These are phyloP conservation scores for Porites evermanni DNA, from an alignment of 92 coral and sea anemone genomes.

Conservation along the genomic window DNA sequence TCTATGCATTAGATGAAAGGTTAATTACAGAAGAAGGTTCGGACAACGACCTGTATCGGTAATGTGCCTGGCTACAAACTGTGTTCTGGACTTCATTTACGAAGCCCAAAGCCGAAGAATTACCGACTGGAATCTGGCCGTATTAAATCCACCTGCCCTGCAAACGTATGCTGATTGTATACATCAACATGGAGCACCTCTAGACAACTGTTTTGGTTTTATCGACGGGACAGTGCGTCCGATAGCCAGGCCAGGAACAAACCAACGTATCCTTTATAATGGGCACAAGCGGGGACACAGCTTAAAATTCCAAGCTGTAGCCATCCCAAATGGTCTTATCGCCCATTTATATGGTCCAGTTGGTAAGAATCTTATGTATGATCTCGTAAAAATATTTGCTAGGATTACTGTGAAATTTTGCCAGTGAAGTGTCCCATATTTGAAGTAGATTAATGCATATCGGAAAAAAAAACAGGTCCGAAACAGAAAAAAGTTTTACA, in stretches of 20 bases:
- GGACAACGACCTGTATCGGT: constrained; percentile 55
- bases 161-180: too few species aligned
- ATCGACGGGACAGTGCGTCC: background rate
- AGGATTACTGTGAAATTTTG: background rate
- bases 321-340: constrained; percentile 51
- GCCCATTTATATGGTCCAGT: constrained; percentile 41
- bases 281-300: background rate
- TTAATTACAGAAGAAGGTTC: background rate
- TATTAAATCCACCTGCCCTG: too few species aligned
- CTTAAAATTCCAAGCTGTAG: constrained; percentile 32
- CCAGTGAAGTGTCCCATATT: background rate
- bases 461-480: background rate
- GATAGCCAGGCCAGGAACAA: constrained; percentile 21
- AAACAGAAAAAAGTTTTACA: background rate
- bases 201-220: too few species aligned
- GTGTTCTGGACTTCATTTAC: constrained; percentile 48
- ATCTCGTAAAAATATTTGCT: background rate
- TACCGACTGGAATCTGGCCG: too few species aligned
- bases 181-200: too few species aligned
- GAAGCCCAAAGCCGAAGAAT: too few species aligned
- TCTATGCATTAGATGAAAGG: too few species aligned
- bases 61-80: constrained; percentile 49
- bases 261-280: constrained; percentile 18
- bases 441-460: background rate
- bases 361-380: too few species aligned